Percentiles rank a stretch among this genome's conserved stretches.
These are phyloP conservation scores for Mactra quadrangularis DNA, from an alignment of 1,140 invertebrate genomes.

Conservation along the genomic window DNA sequence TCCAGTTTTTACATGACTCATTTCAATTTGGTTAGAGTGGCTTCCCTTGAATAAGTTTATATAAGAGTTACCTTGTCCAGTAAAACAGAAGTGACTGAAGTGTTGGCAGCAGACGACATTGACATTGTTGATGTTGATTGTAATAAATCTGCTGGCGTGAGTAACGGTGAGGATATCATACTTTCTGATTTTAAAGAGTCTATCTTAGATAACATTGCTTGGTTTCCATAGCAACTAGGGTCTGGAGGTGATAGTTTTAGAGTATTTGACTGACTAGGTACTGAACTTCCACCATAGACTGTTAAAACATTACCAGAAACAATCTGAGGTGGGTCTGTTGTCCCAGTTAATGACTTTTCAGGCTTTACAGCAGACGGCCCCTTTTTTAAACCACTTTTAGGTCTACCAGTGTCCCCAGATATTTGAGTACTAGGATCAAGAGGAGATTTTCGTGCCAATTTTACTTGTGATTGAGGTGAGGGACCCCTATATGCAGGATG, in stretches of 20 bases:
- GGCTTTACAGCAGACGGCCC: background rate
- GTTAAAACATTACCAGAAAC: constrained; percentile 40
- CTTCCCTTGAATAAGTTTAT: too few species aligned
- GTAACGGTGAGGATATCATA: constrained; percentile 27
- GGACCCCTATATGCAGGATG: constrained; percentile 48
- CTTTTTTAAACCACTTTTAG: constrained; percentile 16
- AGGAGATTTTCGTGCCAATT: constrained; percentile 32
- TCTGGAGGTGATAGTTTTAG: constrained; percentile 5
- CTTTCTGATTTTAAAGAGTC: background rate
- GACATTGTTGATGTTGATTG: constrained; percentile 18
- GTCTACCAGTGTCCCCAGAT: constrained; percentile 8
- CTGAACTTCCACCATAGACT: background rate
- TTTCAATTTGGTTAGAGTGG: too few species aligned
- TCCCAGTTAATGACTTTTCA: too few species aligned
- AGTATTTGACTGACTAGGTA: constrained; percentile 4
- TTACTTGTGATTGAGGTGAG: constrained; percentile 26
- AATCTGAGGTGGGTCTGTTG: constrained; percentile 5
- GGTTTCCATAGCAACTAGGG: background rate
- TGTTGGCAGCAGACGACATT: background rate
- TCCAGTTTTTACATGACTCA: too few species aligned
- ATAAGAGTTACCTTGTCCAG: constrained; percentile 45
- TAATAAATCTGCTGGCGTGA: constrained; percentile 50
- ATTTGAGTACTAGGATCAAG: background rate
- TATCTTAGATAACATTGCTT: background rate
- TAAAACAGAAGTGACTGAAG: constrained; percentile 7